Evolutionary conservation across 2,797 vertebrate genomes (phyloP), one percentile per base, ranked within the genome.

Genomic region (Coluber constrictor): DNA sequence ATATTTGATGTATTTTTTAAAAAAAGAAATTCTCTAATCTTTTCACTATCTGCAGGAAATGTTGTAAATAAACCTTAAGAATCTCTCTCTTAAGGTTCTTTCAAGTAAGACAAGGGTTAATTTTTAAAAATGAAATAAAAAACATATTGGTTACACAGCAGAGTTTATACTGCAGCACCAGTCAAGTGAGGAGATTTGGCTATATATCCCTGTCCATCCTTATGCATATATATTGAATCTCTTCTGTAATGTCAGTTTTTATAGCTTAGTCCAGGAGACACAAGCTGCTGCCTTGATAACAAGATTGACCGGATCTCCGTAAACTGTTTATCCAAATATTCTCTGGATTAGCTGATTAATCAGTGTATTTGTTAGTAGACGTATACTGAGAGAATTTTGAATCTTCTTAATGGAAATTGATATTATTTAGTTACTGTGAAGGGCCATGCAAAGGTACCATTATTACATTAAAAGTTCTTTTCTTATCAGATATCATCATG

Each of bases 391-490:
- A 92, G 66, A 93, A 92, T 96, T 56, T 91, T 88, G 93, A 91
- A 92, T 83, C 32, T 92, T 90, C 23, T 37, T 79, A 93, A 57
- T 90, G 93, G 90, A 95, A 92, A 92, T 90, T 92, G 79, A 32
- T 7, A 37, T 32, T 94, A 29, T 89, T 92, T 66, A 51, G 90
- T 96, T 94, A 96, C 91, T 94, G 56, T 94, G 95, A 94, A 95
- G 91, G 94, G 87, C 83, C 13, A 59, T 94, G 96, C 95, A 95
- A 94, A 90, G 88, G 90, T 70, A 95, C 90, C 63, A 74, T 94
- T 1, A 1, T 88, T 94, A 27, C 87, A 88, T 95, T 95, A 92
- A 96, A 94, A 95, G 3, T 92, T 91, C 93, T 95, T 95, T 94
- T 90, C 92, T 92, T 88, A 29, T 90, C 92, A 94, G 95, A 95